Conservation (phyloP, 2,113 vertebrate species). For the Microcebus murinus region DNA sequence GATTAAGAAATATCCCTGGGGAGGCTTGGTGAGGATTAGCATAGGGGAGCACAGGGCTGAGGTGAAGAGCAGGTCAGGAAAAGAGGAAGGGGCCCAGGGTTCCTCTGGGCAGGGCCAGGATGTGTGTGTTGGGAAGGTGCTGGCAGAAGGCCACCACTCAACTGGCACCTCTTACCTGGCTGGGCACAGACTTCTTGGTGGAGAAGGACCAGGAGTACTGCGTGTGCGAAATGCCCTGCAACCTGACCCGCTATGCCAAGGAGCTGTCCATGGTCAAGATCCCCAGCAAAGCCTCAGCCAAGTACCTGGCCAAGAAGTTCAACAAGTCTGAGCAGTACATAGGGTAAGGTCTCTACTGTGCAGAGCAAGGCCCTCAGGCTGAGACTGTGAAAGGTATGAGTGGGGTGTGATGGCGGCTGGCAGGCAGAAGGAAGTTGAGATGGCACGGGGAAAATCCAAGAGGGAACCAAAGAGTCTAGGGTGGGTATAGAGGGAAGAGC, state of each 20-base stretch:
- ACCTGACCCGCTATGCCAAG: slow-evolving; percentile 96
- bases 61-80: not conserved
- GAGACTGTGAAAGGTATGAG: not conserved
- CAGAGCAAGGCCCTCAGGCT: not conserved
- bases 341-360: slow-evolving; percentile 85
- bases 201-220: slow-evolving; percentile 98
- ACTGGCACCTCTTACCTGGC: not conserved
- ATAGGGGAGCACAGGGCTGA: not conserved
- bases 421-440: not conserved
- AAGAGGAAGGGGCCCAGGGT: not conserved
- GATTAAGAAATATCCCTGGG: not conserved
- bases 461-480: not conserved
- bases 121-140: not conserved
- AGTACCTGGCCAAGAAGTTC: slow-evolving; percentile 99
- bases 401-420: not conserved
- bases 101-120: slow-evolving; percentile 12
- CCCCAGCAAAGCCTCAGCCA: slow-evolving; percentile 98
- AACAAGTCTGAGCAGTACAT: slow-evolving; percentile 99
- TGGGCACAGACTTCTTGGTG: slow-evolving; percentile 94
- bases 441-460: not conserved
- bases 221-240: slow-evolving; percentile 97
- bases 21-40: not conserved
- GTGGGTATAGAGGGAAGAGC: not conserved
- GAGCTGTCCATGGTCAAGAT: slow-evolving; percentile 99
- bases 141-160: slow-evolving; percentile 53